Evolutionary conservation across 1,140 invertebrate genomes (phyloP).

Genomic region (Littorina saxatilis): DNA sequence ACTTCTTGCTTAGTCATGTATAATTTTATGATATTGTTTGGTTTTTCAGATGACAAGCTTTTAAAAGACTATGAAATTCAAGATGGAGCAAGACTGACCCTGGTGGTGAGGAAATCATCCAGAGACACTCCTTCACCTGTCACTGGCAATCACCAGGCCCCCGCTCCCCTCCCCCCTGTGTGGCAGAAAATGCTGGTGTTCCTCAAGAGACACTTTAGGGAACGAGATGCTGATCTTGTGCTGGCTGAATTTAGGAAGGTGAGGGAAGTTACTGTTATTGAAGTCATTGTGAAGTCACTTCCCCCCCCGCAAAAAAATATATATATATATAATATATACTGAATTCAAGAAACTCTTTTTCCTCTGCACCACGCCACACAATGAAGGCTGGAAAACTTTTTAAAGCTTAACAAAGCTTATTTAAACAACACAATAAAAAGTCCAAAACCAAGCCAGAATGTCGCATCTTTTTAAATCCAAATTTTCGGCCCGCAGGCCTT

Average conservation of each 20-base stretch:
- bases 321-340: no score
- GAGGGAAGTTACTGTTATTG: background rate
- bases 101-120: constrained; percentile 63
- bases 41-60: constrained; percentile 65
- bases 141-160: constrained; percentile 38
- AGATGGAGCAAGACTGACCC: constrained; percentile 69
- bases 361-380: no score
- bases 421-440: no score
- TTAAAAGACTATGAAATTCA: constrained; percentile 69
- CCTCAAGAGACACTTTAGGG: constrained; percentile 71
- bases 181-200: constrained; percentile 68
- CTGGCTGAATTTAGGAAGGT: constrained; percentile 73
- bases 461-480: no score
- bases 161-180: constrained; percentile 47
- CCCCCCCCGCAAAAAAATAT: no score
- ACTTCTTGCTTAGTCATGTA: background rate
- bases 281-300: no score
- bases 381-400: no score
- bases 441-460: no score
- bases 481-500: no score
- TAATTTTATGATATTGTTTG: background rate
- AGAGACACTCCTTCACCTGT: constrained; percentile 40
- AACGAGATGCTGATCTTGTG: constrained; percentile 71
- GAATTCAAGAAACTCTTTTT: no score
- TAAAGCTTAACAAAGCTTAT: no score